Base-by-base conservation (phyloP, 2,888 invertebrate genomes). In the Liopterus haemorrhoidalis region DNA sequence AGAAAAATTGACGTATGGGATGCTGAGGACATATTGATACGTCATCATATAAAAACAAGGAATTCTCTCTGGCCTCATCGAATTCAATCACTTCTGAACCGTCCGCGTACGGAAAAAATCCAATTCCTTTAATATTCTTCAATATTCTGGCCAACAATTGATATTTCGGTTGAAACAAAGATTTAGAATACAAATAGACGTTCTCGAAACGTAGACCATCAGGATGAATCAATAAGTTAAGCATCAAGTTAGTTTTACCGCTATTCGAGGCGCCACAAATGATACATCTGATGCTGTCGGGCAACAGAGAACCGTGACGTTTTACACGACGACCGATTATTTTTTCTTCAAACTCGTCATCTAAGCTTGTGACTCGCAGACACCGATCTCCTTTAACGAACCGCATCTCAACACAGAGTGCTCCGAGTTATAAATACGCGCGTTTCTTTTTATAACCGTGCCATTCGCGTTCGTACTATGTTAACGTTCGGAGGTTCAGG, bases 161-260 rank as follows among this genome's bases (percentile, higher is more conserved):
- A 35, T 35, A 35, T 20, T 35, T 35, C 11, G 35, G 35, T 35
- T 35, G 18, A 35, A 11, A 14, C n/a, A 56, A 24, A 12, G 35
- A 20, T 19, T 56, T 55, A 25, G 58, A 59, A 47, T 59, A 59
- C 22, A 62, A n/a, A 35, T 35, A 35, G 31, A 63, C 48, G 49
- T 63, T 62, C 53, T 57, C 45, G 50, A 62, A 64, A 43, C 53
- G 44, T 15, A 61, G 39, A 5, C 59, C 59, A 49, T 62, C 59
- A 11, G 54, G 51, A 45, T 57, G 51, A 18, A 53, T 49, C 22
- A 62, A 50, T 33, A 63, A 50, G 43, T 54, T 50, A 8, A 61
- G 35, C 49, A 61, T 51, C 6, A 57, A 49, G 44, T 62, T 62
- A 4, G 59, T 61, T 51, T 63, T 63, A 3, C 62, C 60, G 45